Evolutionary conservation across 2,797 vertebrate genomes (phyloP).

Genomic region (Acanthornis magna): DNA sequence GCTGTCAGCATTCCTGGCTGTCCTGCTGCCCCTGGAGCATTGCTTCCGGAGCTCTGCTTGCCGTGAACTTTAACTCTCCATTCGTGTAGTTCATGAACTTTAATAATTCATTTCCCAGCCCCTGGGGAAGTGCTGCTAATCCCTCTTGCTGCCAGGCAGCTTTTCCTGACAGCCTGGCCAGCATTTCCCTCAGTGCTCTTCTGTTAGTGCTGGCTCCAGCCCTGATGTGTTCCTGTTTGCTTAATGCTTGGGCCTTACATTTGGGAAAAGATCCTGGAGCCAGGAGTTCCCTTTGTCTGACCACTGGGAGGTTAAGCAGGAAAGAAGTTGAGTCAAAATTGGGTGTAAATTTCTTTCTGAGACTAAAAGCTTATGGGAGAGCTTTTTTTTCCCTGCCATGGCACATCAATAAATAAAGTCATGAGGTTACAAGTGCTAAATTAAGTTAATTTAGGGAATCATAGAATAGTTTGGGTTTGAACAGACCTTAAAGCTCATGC

Average conservation of each 20-base stretch:
- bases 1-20: not conserved
- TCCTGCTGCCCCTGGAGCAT: not conserved
- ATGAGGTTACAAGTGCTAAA: not conserved
- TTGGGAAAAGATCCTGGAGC: not conserved
- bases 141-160: not conserved
- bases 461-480: not conserved
- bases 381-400: not conserved
- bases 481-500: not conserved
- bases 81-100: not conserved
- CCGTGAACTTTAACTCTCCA: not conserved
- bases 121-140: not conserved
- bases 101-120: not conserved
- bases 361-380: not conserved
- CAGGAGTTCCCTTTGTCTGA: not conserved
- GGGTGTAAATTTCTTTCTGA: not conserved
- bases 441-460: not conserved
- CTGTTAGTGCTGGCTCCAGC: conserved; percentile 4
- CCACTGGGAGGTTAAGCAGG: not conserved
- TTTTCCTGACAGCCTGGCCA: not conserved
- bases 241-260: not conserved
- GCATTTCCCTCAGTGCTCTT: not conserved
- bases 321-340: not conserved
- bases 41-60: not conserved
- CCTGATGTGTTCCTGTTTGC: not conserved
- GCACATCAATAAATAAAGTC: not conserved